A percentile compares a stretch with the other conserved stretches of the same genome.
Evolutionary conservation across 1,140 invertebrate species (phyloP).

Genomic region (Conus ventricosus): DNA sequence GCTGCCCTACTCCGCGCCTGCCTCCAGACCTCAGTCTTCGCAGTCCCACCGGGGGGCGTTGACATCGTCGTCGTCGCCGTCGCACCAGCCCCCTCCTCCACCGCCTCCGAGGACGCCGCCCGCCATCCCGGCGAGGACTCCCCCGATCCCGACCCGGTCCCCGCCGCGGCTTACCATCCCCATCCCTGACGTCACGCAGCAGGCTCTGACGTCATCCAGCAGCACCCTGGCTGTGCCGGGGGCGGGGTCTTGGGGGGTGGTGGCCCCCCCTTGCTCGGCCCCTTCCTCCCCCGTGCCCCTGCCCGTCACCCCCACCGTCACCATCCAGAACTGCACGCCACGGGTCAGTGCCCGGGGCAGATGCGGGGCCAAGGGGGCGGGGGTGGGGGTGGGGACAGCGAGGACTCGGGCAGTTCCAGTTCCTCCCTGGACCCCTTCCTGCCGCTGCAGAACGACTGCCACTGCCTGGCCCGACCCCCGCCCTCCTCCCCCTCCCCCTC

Average conservation of each 20-base stretch:
- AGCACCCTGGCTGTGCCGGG: conserved; percentile 9
- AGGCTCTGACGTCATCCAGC: not conserved
- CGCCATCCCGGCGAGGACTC: not conserved
- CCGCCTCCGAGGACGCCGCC: not conserved
- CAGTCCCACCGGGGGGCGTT: not conserved
- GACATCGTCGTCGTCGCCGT: not conserved
- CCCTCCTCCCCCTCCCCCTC: not conserved
- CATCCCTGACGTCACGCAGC: not conserved
- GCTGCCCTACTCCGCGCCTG: not conserved
- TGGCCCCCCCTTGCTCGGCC: not conserved
- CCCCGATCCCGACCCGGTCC: not conserved
- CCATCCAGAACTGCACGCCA: conserved; percentile 47
- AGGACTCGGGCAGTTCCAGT: conserved; percentile 46
- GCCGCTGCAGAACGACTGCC: not conserved
- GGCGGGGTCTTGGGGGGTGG: not conserved
- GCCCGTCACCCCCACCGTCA: conserved; percentile 51
- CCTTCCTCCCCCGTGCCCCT: conserved; percentile 47
- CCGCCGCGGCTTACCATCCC: conserved; percentile 3
- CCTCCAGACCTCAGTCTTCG: conserved; percentile 17
- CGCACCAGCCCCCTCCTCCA: not conserved
- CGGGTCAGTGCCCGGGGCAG: not conserved
- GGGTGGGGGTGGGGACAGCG: conserved; percentile 21
- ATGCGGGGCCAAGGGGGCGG: not conserved
- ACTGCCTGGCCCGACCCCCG: not conserved
- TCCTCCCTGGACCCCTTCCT: conserved; percentile 45